Conservation (phyloP, 2,888 invertebrate species). For the Melikaiella ostensackeni region DNA sequence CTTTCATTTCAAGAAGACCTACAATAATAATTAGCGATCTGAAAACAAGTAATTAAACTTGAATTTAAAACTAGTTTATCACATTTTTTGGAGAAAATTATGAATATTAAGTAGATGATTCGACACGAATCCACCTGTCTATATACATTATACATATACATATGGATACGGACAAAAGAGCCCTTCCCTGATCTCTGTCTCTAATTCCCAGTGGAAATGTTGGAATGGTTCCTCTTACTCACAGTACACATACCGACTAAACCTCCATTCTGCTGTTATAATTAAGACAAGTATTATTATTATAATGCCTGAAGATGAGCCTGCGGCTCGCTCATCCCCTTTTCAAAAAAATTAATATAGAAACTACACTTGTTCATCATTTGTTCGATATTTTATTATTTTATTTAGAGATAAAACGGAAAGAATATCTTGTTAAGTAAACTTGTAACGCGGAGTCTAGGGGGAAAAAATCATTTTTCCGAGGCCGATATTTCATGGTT, state of each 20-base stretch:
- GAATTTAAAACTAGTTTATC: constrained; percentile 23
- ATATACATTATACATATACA: background rate
- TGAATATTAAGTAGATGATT: constrained; percentile 33
- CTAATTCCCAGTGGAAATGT: constrained; percentile 52
- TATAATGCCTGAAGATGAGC: constrained; percentile 36
- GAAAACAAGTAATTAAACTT: background rate
- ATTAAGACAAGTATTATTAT: constrained; percentile 45
- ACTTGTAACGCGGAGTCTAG: background rate
- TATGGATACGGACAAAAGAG: constrained; percentile 11
- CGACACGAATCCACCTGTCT: constrained; percentile 43
- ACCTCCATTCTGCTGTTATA: constrained; percentile 53
- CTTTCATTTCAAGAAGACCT: no score
- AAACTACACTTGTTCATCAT: no score
- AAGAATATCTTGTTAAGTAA: background rate
- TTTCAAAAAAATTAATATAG: background rate
- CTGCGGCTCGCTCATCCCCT: background rate
- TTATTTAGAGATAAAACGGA: background rate
- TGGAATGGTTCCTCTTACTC: constrained; percentile 48
- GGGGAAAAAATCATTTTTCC: constrained; percentile 4
- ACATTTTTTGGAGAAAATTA: constrained; percentile 38
- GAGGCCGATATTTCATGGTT: constrained; percentile 11
- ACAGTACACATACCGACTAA: constrained; percentile 44
- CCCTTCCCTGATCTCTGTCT: constrained; percentile 29
- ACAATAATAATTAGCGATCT: background rate
- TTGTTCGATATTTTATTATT: background rate